Percentiles rank a stretch among this genome's conserved stretches.
phyloP scores from a whole-genome alignment of 2,888 invertebrate genomes.

The Drosophila pegasa region DNA sequence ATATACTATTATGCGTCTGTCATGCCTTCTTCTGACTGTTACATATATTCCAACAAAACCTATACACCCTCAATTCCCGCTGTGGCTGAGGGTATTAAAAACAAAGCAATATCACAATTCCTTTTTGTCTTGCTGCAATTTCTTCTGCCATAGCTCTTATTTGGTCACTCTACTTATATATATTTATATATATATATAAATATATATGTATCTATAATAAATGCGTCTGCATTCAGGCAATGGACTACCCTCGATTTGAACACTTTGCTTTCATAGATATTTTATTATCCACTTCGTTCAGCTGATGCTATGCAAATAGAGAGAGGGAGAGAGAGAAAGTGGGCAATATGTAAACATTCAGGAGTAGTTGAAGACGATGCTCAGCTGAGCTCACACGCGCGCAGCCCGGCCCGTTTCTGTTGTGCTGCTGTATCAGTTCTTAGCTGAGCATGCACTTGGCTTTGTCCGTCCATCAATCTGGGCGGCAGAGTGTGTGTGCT shows the following conservation, averaged over 20 bases:
- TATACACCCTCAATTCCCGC: no score
- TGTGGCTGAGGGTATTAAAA: no score
- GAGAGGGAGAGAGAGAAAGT: not conserved
- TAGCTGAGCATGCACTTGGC: conserved; percentile 1
- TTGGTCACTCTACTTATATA: not conserved
- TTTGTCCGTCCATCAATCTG: conserved; percentile 2
- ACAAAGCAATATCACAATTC: not conserved
- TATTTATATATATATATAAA: not conserved
- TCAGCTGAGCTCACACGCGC: not conserved
- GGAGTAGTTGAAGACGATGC: not conserved
- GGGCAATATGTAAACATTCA: conserved; percentile 8
- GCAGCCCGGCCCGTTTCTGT: not conserved
- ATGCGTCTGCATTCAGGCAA: conserved; percentile 1
- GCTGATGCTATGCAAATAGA: conserved; percentile 16
- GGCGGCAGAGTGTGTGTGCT: not conserved
- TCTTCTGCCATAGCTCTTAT: not conserved
- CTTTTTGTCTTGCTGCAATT: not conserved
- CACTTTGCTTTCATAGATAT: conserved; percentile 9
- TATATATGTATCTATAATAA: not conserved
- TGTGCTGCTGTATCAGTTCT: conserved; percentile 6
- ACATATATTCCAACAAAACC: no score
- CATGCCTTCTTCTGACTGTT: no score
- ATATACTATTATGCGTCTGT: no score
- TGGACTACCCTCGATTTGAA: conserved; percentile 11
- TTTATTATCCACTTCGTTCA: conserved; percentile 5